Conservation (phyloP, 2,797 vertebrate genomes). For the Pogonophryne albipinna region DNA sequence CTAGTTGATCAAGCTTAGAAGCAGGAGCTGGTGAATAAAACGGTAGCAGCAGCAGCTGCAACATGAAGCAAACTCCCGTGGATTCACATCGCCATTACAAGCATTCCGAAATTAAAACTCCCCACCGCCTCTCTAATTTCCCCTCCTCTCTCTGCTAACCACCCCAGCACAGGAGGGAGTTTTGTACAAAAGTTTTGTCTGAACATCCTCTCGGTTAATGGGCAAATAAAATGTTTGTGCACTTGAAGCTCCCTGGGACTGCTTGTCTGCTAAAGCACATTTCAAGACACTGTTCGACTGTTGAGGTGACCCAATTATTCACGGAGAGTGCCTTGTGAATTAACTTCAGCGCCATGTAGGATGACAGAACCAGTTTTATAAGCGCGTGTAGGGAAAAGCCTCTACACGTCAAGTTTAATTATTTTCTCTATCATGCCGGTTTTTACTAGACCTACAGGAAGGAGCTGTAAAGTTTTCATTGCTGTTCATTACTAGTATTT, state of each 20-base stretch:
- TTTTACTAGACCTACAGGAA: constrained; percentile 41
- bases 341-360: constrained; percentile 51
- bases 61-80: constrained; percentile 54
- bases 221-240: constrained; percentile 66
- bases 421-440: constrained; percentile 35
- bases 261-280: constrained; percentile 35
- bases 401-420: constrained; percentile 45
- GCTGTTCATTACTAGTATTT: constrained; percentile 54
- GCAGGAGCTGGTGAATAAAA: constrained; percentile 2
- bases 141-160: constrained; percentile 34
- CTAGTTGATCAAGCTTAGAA: background rate
- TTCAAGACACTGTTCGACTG: constrained; percentile 41
- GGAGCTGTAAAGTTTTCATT: constrained; percentile 41
- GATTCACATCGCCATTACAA: constrained; percentile 30
- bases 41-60: constrained; percentile 43
- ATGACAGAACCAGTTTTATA: constrained; percentile 50
- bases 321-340: constrained; percentile 48
- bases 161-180: constrained; percentile 45
- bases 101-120: constrained; percentile 50
- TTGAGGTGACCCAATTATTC: constrained; percentile 73
- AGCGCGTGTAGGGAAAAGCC: constrained; percentile 21
- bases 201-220: constrained; percentile 63
- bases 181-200: constrained; percentile 59
- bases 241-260: constrained; percentile 49
- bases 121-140: constrained; percentile 25